Percentiles rank a stretch among this genome's conserved stretches.
Conservation (phyloP, 2,888 invertebrate species). For the Cataglyphis livida region DNA sequence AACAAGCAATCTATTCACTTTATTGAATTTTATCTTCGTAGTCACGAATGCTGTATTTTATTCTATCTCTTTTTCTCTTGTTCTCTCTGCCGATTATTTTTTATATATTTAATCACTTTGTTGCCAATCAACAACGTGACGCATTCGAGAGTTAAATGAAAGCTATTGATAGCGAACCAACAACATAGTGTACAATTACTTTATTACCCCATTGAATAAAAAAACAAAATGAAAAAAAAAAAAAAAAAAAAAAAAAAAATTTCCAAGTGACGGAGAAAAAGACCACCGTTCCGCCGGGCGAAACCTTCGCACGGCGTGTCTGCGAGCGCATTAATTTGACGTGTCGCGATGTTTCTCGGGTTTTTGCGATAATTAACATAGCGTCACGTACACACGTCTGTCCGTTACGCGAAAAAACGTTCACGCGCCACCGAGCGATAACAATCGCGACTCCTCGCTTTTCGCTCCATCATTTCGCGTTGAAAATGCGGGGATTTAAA, state of each 20-base stretch:
- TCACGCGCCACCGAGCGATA: conserved; percentile 27
- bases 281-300: too few relatives aligned
- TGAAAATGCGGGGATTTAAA: conserved; percentile 28
- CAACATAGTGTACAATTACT: conserved; percentile 6
- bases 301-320: neutral
- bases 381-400: conserved; percentile 30
- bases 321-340: conserved; percentile 35
- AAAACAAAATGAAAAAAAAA: neutral
- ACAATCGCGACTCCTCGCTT: neutral
- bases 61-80: neutral
- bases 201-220: conserved; percentile 11
- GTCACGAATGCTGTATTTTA: neutral
- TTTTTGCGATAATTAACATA: conserved; percentile 34
- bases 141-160: conserved; percentile 29
- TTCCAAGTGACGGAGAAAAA: neutral
- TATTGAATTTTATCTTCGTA: conserved; percentile 34
- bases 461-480: conserved; percentile 31
- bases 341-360: conserved; percentile 11
- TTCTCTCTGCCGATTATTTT: conserved; percentile 17
- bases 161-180: conserved; percentile 32
- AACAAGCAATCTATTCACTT: conserved; percentile 43
- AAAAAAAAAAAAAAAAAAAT: neutral
- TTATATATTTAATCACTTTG: conserved; percentile 47
- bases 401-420: conserved; percentile 37
- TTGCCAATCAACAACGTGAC: conserved; percentile 43